Percentiles rank a stretch among this genome's conserved stretches.
Evolutionary conservation across 53 echinoderm and acorn worm genomes (phyloP).

Genomic region (Paracentrotus lividus): DNA sequence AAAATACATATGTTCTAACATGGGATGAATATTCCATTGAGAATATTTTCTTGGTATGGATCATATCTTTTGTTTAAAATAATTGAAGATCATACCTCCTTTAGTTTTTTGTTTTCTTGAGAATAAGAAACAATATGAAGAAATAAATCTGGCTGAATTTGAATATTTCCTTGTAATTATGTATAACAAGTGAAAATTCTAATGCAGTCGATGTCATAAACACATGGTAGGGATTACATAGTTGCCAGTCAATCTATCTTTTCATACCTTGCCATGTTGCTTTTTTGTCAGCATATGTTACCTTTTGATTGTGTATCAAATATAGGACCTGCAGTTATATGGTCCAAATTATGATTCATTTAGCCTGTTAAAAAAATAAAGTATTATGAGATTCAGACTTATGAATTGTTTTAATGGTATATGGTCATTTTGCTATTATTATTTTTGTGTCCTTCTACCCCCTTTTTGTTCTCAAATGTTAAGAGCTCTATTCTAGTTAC

Average conservation of each 20-base stretch:
- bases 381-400: not conserved
- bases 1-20: too few species aligned
- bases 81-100: too few species aligned
- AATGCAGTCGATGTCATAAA: not conserved
- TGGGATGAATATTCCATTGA: too few species aligned
- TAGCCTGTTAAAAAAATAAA: not conserved
- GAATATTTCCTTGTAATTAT: not conserved
- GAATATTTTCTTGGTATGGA: too few species aligned
- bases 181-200: not conserved
- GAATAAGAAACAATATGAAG: too few species aligned
- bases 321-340: not conserved
- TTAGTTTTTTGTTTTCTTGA: too few species aligned
- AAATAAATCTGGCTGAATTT: not conserved
- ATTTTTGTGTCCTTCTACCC: not conserved
- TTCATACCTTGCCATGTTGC: not conserved
- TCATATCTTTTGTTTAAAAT: too few species aligned
- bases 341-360: not conserved
- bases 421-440: not conserved
- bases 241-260: not conserved
- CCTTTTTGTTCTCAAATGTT: not conserved
- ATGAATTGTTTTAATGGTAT: not conserved
- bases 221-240: not conserved
- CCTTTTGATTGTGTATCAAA: not conserved
- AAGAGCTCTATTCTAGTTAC: not conserved
- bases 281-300: not conserved